Base-by-base conservation (phyloP, 2,888 invertebrate genomes). In the Hylaea fasciaria region DNA sequence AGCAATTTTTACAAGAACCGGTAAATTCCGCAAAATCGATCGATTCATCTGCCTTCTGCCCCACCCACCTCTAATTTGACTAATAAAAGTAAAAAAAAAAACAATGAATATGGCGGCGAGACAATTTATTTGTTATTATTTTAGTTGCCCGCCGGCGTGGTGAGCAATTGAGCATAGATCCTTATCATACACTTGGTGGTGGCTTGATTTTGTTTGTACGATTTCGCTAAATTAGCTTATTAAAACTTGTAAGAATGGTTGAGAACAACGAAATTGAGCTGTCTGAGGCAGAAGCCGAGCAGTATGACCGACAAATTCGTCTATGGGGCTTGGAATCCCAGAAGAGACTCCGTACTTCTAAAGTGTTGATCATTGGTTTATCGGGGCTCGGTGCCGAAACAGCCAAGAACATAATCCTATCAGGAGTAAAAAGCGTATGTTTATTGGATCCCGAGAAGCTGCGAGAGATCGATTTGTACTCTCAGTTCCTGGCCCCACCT, bases 261-360 rank as follows among this genome's bases (percentile, higher is more conserved):
- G 94, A 94, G 83, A 92, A 92, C 72, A 89, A 92, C 66, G 90
- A 89, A 45, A 71, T 89, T 16, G 95, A 96, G 75, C 92, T 99
- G 39, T 97, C 98, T 0, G 97, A 97, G 78, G 97, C 97, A 41
- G 99, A 99, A 87, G 97, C 97, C 11, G 98, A 98, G 75, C 93
- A 99, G 49, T 99, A 99, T 82, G 99, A 99, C 82, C 94, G 99
- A 63, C 99, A 99, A 93, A 99, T 99, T 77, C 95, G 99, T n/a
- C 92, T 99, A 28, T 99, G 99, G 99, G 99, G 99, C 0, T 93
- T 99, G 57, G 98, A 99, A 86, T 98, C 99, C 44, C 99, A 99
- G 81, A 98, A 98, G 89, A 94, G 98, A 96, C 92, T 99, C 70
- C 95, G 98, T 58, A 95, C 96, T 45, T 95, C 98, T 0, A 96